Evolutionary conservation across 2,888 invertebrate genomes (phyloP).

Genomic region (Andrena flavipes): DNA sequence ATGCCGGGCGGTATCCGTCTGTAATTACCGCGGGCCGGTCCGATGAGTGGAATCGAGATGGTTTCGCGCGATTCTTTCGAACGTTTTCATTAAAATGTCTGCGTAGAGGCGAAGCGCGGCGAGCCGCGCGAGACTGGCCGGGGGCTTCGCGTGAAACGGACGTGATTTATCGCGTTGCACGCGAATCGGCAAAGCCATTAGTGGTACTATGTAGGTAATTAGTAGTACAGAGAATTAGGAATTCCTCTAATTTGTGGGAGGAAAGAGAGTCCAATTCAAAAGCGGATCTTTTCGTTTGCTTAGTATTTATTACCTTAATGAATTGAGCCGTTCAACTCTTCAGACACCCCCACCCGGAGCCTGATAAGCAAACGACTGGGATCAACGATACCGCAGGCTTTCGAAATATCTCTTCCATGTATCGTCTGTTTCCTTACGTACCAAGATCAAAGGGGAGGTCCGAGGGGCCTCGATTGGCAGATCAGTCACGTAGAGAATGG

Average conservation of each 20-base stretch:
- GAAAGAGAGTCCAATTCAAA: background rate
- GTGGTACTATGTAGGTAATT: constrained; percentile 35
- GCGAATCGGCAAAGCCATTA: constrained; percentile 31
- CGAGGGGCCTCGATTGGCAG: no score
- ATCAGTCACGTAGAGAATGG: no score
- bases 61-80: constrained; percentile 53
- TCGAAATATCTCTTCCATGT: background rate
- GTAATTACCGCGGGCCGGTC: constrained; percentile 42
- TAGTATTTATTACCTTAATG: constrained; percentile 7
- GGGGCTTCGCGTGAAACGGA: constrained; percentile 35
- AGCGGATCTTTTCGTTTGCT: background rate
- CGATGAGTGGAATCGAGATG: constrained; percentile 35
- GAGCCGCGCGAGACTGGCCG: background rate
- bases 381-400: background rate
- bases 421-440: no score
- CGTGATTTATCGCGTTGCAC: constrained; percentile 52
- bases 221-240: constrained; percentile 21
- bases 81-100: constrained; percentile 56
- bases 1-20: constrained; percentile 18
- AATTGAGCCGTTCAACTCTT: constrained; percentile 4
- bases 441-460: no score
- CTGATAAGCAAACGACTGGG: background rate
- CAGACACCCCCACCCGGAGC: background rate
- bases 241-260: background rate
- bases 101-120: constrained; percentile 7